Conservation (phyloP, 2,888 invertebrate genomes). For the Philaethria dido region DNA sequence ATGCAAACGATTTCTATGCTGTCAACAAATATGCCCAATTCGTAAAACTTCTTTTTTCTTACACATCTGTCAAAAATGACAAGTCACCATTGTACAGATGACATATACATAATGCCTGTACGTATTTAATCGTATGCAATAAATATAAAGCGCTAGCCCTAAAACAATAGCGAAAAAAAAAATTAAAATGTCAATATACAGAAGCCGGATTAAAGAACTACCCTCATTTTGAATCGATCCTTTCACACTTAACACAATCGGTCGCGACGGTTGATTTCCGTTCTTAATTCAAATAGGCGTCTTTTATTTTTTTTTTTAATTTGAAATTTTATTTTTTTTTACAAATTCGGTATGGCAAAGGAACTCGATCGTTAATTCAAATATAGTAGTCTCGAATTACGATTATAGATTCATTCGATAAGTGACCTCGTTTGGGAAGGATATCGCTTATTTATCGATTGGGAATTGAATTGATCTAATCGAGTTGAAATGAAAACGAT, state of each 20-base stretch:
- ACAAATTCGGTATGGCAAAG: conserved; percentile 52
- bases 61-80: conserved; percentile 28
- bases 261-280: conserved; percentile 81
- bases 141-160: conserved; percentile 43
- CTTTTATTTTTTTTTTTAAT: conserved; percentile 68
- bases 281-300: conserved; percentile 79
- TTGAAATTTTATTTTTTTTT: conserved; percentile 66
- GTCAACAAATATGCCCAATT: conserved; percentile 11
- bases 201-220: conserved; percentile 63
- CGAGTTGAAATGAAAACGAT: conserved; percentile 50
- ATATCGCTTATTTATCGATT: conserved; percentile 81
- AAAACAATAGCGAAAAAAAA: conserved; percentile 57
- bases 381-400: conserved; percentile 75
- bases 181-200: conserved; percentile 72
- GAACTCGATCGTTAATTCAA: conserved; percentile 77
- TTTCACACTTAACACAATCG: conserved; percentile 81
- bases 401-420: conserved; percentile 82
- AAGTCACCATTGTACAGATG: conserved; percentile 18
- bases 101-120: conserved; percentile 27
- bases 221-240: conserved; percentile 78
- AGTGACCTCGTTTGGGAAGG: conserved; percentile 79
- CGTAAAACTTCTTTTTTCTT: neutral
- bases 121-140: conserved; percentile 30
- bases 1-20: conserved; percentile 8
- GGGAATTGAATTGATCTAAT: conserved; percentile 67